Conservation (phyloP, 2,113 vertebrate genomes). For the Romanogobio albipinnatus region DNA sequence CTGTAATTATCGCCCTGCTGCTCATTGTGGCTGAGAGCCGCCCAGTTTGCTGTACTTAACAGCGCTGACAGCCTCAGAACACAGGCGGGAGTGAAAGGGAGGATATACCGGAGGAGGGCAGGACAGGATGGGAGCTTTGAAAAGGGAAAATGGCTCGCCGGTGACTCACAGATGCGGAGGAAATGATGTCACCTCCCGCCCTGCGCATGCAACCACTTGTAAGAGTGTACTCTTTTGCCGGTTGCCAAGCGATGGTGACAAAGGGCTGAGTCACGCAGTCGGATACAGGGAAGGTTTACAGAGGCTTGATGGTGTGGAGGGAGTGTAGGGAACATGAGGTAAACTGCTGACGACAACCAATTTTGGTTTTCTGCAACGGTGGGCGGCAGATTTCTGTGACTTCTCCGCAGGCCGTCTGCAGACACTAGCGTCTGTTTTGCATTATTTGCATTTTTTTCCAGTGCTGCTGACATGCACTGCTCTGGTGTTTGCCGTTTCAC, state of each 20-base stretch:
- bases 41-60: not conserved
- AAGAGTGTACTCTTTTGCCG: constrained; percentile 62
- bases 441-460: not conserved
- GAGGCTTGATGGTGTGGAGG: not conserved
- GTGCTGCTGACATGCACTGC: not conserved
- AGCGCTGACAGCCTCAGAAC: not conserved
- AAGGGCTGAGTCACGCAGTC: constrained; percentile 66
- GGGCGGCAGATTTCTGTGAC: constrained; percentile 18
- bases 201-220: constrained; percentile 44
- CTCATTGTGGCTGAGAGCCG: not conserved
- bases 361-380: constrained; percentile 42
- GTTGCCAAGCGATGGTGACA: constrained; percentile 73
- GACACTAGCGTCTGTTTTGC: not conserved
- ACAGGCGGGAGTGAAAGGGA: constrained; percentile 18
- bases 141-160: constrained; percentile 58
- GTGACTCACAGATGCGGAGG: constrained; percentile 70
- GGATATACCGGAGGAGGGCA: constrained; percentile 34
- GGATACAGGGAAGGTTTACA: constrained; percentile 33
- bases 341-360: not conserved
- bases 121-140: constrained; percentile 21
- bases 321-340: not conserved
- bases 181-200: constrained; percentile 66
- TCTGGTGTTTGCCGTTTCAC: not conserved
- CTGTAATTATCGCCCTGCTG: not conserved
- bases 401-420: not conserved